phyloP scores from a whole-genome alignment of 2,113 vertebrate species.

The Nipponia nippon region DNA sequence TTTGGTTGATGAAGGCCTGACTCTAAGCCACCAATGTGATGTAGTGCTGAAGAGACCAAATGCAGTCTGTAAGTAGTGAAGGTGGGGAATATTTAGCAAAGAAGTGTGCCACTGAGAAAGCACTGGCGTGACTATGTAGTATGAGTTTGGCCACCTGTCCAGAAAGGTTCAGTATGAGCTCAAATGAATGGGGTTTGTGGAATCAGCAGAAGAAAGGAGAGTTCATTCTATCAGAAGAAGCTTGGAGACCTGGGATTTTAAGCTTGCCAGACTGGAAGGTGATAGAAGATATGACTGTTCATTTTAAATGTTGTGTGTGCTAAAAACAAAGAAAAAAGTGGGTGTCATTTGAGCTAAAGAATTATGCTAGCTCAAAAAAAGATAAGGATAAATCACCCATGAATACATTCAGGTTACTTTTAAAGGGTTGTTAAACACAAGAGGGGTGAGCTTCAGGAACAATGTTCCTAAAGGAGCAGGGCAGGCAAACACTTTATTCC shows the following conservation, averaged over 20 bases:
- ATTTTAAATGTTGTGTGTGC: not conserved
- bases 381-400: not conserved
- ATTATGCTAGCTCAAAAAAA: not conserved
- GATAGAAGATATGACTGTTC: not conserved
- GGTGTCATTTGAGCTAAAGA: not conserved
- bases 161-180: not conserved
- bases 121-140: not conserved
- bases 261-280: not conserved
- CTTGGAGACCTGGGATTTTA: not conserved
- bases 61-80: not conserved
- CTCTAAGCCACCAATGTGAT: not conserved
- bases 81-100: not conserved
- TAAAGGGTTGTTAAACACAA: not conserved
- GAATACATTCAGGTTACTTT: not conserved
- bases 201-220: not conserved
- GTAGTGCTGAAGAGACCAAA: not conserved
- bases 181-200: not conserved
- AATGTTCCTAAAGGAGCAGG: not conserved
- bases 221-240: not conserved
- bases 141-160: not conserved
- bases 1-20: not conserved
- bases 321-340: not conserved
- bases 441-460: not conserved
- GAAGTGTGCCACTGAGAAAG: not conserved
- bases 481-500: not conserved